Base-by-base conservation (phyloP, 2,797 vertebrate genomes). In the Darevskia nairensis region DNA sequence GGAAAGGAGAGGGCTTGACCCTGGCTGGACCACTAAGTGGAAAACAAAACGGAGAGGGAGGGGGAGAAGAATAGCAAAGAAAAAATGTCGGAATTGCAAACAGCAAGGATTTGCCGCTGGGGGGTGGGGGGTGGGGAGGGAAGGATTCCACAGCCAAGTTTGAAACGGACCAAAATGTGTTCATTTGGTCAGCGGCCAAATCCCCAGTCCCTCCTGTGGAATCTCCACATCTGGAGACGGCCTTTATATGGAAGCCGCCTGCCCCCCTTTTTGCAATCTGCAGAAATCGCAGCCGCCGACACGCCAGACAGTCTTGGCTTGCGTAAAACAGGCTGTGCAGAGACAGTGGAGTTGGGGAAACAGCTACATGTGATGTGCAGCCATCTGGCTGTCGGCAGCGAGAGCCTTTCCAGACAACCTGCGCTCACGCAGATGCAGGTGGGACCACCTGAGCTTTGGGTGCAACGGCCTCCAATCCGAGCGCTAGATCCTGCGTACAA, bases 201-300 rank as follows among this genome's bases (percentile, higher is more conserved):
- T 85, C 81, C 83, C 71, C 88, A 86, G 88, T 55, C 83, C 71
- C 59, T 68, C 29, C 11, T 74, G 44, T 35, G 72, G 74, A 86
- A 79, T 21, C 46, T 83, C 39, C 46, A 74, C 82, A 81, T 84
- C 85, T 88, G 84, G 85, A 85, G 89, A 61, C 68, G 3, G 82
- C 29, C 82, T 86, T 87, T 80, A 84, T 84, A 89, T 85, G 84
- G 84, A 81, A 76, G 69, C 2, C 11, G 1, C 32, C 23, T 80
- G 13, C 46, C 77, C 77, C 50, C 21, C 79, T 23, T n/a, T 76
- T 25, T 11, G 77, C 77, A 17, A 75, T 13, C 74, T 27, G 15
- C 23, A 69, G 32, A 81, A 76, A 81, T 75, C 59, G 72, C 88
- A 80, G 78, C 64, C 29, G 61, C 66, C 35, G 4, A 23, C 83